Conservation (phyloP, 1,140 invertebrate genomes). For the Drosophila elegans region DNA sequence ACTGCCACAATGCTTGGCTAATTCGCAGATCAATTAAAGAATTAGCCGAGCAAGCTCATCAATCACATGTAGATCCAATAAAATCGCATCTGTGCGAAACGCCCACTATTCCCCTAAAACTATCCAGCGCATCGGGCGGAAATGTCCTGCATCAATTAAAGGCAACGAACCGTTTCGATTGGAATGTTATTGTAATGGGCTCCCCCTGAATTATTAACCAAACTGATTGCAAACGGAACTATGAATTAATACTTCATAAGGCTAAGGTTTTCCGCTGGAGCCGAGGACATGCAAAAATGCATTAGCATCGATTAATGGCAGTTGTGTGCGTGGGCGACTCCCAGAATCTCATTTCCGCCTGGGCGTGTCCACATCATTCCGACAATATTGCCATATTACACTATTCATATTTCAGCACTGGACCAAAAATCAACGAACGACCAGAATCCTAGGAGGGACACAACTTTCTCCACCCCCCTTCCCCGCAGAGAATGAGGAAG, state of each 20-base stretch:
- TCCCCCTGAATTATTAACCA: constrained; percentile 61
- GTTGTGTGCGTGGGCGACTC: constrained; percentile 17
- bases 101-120: constrained; percentile 31
- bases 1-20: constrained; percentile 24
- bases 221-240: constrained; percentile 71
- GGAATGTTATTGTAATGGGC: constrained; percentile 34
- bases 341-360: constrained; percentile 42
- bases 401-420: constrained; percentile 76
- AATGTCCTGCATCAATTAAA: constrained; percentile 42
- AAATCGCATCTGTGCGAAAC: constrained; percentile 57
- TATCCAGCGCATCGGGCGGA: constrained; percentile 11
- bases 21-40: constrained; percentile 53
- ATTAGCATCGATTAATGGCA: constrained; percentile 64
- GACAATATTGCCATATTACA: constrained; percentile 64
- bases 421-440: constrained; percentile 40
- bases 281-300: constrained; percentile 69
- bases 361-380: constrained; percentile 50
- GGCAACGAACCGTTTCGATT: constrained; percentile 25
- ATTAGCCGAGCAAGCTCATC: constrained; percentile 30
- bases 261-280: constrained; percentile 11
- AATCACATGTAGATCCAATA: constrained; percentile 61
- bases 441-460: constrained; percentile 15
- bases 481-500: constrained; percentile 3
- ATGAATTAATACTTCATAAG: constrained; percentile 54
- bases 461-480: not conserved